A percentile compares a stretch with the other conserved stretches of the same genome.
Evolutionary conservation across 2,797 vertebrate species (phyloP).

Genomic region (Etheostoma perlongum): DNA sequence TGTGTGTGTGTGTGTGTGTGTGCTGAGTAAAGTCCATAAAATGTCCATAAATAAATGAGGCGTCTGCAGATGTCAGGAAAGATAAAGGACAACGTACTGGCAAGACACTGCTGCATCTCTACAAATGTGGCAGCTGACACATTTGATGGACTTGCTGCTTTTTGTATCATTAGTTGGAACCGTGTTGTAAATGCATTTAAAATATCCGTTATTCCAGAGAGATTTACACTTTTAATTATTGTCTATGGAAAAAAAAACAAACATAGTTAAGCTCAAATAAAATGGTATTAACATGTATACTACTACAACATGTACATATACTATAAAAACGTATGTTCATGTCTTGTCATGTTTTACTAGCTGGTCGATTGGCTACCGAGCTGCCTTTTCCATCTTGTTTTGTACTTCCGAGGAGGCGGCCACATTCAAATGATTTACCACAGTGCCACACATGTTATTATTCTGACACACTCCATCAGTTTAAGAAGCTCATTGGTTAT

Average conservation of each 20-base stretch:
- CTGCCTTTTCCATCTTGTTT: constrained; percentile 30
- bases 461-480: constrained; percentile 71
- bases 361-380: constrained; percentile 13
- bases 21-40: constrained; percentile 25
- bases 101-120: constrained; percentile 20
- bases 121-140: constrained; percentile 8
- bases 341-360: neutral
- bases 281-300: too few relatives aligned
- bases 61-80: constrained; percentile 28
- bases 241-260: neutral
- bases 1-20: neutral
- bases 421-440: constrained; percentile 53
- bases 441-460: constrained; percentile 65
- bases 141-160: constrained; percentile 25
- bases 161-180: constrained; percentile 25
- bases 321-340: neutral
- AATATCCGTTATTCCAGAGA: neutral
- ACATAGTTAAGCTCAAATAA: too few relatives aligned
- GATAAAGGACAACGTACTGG: constrained; percentile 10
- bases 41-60: constrained; percentile 33
- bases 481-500: constrained; percentile 71
- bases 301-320: neutral
- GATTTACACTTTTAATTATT: constrained; percentile 4
- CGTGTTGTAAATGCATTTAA: constrained; percentile 7
- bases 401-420: constrained; percentile 50